Evolutionary conservation across 2,113 vertebrate species (phyloP).

Genomic region (Opisthocomus hoazin): DNA sequence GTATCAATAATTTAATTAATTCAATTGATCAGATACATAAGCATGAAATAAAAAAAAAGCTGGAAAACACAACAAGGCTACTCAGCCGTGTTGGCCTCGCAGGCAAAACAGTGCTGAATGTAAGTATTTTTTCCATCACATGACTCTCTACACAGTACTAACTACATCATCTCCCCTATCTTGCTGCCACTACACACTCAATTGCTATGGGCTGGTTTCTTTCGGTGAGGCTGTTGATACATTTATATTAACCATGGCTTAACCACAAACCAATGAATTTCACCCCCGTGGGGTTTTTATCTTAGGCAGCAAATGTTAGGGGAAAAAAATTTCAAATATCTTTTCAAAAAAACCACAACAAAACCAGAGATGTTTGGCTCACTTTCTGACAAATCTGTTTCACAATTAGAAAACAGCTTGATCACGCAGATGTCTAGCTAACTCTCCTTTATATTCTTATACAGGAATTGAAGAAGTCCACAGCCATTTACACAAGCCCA

Average conservation of each 20-base stretch:
- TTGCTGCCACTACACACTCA: not conserved
- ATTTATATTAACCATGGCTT: not conserved
- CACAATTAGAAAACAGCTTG: not conserved
- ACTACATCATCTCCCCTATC: not conserved
- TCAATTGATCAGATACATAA: not conserved
- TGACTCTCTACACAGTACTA: not conserved
- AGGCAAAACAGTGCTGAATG: not conserved
- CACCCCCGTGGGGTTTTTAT: not conserved
- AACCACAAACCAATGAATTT: not conserved
- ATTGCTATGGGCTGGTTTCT: not conserved
- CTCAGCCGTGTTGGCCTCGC: not conserved
- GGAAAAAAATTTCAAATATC: not conserved
- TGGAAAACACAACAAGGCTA: not conserved
- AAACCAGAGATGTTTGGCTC: not conserved
- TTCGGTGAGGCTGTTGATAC: not conserved
- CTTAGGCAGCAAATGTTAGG: not conserved
- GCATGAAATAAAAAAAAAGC: not conserved
- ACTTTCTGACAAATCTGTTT: not conserved
- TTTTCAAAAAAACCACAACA: not conserved
- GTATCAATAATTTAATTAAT: not conserved
- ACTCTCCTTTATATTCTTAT: not conserved
- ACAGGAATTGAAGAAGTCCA: not conserved
- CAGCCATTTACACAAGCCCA: not conserved
- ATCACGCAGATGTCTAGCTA: not conserved
- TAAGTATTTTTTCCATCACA: not conserved